Base-by-base conservation (phyloP, 2,888 invertebrate species). In the Pristionchus maxplancki region DNA sequence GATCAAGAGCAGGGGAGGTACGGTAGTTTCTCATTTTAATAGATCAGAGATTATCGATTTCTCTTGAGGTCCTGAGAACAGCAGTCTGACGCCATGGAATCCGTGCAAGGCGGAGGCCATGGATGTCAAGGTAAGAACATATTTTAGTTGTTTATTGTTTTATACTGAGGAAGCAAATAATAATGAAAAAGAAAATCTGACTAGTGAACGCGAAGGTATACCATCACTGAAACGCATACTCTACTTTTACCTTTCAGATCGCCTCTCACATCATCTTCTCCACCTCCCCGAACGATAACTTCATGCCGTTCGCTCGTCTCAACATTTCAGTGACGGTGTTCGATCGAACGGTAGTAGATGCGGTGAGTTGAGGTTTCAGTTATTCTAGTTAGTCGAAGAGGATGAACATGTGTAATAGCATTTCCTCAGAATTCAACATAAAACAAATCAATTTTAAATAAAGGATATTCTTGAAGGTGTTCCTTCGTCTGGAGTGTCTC, bases 401-500 rank as follows among this genome's bases (percentile, higher is more conserved):
- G 34, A 15, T 67, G 67, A 4, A 34, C 11, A n/a, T n/a, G n/a
- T n/a, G n/a, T n/a, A n/a, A n/a, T n/a, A n/a, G n/a, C n/a, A n/a
- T n/a, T n/a, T n/a, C n/a, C n/a, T n/a, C n/a, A n/a, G n/a, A n/a
- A n/a, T n/a, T n/a, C n/a, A n/a, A n/a, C n/a, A n/a, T n/a, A n/a
- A n/a, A n/a, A n/a, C n/a, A n/a, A n/a, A n/a, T n/a, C n/a, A n/a
- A n/a, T n/a, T 44, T 13, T 13, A 24, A 20, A n/a, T n/a, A 81
- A 81, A 15, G 31, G 6, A 8, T 81, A 17, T 50, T 48, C 1
- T 31, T 15, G 15, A 67, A 89, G 11, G 78, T 93, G 28, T 91
- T 90, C 24, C 88, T 93, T 28, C 90, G 91, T 20, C 88, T 93
- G 34, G 88, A 92, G 67, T 93, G 93, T 82, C 50, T 93, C 20